phyloP scores from a whole-genome alignment of 2,888 invertebrate species.

The Ariolimax columbianus region DNA sequence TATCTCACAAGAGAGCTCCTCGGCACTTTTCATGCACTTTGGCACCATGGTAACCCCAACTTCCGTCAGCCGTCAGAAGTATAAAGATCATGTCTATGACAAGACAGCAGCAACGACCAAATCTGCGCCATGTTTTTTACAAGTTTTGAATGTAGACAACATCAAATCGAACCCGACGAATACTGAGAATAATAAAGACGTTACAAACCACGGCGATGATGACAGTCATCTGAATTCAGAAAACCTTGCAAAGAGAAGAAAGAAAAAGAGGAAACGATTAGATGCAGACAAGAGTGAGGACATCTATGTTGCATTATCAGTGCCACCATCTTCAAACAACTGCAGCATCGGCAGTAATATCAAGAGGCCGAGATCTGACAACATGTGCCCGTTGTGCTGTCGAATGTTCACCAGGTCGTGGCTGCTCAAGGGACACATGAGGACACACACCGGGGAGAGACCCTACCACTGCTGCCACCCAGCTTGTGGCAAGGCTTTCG shows the following conservation, averaged over 20 bases:
- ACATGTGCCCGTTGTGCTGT: constrained; percentile 73
- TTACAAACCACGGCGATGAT: background rate
- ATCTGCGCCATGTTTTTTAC: background rate
- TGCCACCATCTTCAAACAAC: constrained; percentile 20
- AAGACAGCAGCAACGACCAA: background rate
- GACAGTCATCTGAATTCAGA: background rate
- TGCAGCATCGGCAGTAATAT: no score
- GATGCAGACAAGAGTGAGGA: background rate
- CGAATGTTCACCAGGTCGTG: constrained; percentile 76
- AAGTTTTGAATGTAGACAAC: background rate
- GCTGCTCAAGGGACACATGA: constrained; percentile 77
- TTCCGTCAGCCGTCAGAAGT: background rate
- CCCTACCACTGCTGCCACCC: constrained; percentile 73
- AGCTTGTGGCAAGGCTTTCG: constrained; percentile 75
- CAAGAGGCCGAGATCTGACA: constrained; percentile 56
- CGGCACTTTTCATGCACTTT: background rate
- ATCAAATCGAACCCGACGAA: background rate
- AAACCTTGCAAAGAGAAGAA: background rate
- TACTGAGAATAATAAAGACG: background rate
- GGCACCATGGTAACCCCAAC: background rate
- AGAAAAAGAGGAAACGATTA: constrained; percentile 6
- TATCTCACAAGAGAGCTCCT: background rate
- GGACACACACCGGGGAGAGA: constrained; percentile 77
- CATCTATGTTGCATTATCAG: background rate
- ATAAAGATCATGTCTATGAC: constrained; percentile 1